Conservation (phyloP, 2,797 vertebrate genomes). For the Cottoperca gobio region DNA sequence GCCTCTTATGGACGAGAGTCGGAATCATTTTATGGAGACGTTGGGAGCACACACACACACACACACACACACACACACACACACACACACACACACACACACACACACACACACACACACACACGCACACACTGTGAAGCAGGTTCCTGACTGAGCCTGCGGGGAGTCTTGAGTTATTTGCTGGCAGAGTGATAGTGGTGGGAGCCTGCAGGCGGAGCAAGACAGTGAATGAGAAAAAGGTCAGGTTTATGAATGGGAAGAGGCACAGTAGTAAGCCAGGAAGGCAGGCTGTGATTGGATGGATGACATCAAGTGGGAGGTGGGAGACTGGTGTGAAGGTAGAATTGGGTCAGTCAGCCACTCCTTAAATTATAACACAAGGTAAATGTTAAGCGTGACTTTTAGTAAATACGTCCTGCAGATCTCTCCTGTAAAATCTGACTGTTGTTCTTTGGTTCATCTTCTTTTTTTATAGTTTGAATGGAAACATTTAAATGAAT, state of each 20-base stretch:
- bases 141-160: conserved; percentile 23
- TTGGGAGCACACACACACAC: conserved; percentile 2
- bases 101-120: too few species aligned
- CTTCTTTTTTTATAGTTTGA: conserved; percentile 14
- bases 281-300: conserved; percentile 11
- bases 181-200: conserved; percentile 13
- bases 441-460: conserved; percentile 2
- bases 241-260: conserved; percentile 39
- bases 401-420: conserved; percentile 8
- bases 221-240: conserved; percentile 8
- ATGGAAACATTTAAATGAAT: not conserved
- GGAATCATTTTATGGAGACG: not conserved
- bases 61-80: too few species aligned
- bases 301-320: not conserved
- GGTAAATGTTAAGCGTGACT: not conserved
- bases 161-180: conserved; percentile 35
- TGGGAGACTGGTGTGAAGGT: not conserved
- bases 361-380: not conserved
- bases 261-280: not conserved
- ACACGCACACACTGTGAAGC: too few species aligned
- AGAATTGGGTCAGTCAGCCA: not conserved
- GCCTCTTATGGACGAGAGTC: not conserved
- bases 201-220: conserved; percentile 22
- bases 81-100: too few species aligned
- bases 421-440: not conserved